Evolutionary conservation across 2,113 vertebrate species (phyloP).

Genomic region (Hippolais icterina): DNA sequence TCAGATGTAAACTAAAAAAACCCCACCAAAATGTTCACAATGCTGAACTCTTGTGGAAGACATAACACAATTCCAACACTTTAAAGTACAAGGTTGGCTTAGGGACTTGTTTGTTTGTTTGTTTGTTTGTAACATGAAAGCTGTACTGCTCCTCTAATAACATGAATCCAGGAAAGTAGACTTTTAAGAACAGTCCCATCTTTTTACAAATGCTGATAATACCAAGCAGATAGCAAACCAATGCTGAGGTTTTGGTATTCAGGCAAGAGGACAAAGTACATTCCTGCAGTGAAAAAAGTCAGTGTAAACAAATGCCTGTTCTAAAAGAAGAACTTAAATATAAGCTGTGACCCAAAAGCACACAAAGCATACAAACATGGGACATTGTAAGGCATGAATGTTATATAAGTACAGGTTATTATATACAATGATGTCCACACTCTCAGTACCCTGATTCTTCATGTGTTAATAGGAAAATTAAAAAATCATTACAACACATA

Average conservation of each 20-base stretch:
- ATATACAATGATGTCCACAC: too few species aligned
- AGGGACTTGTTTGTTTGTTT: background rate
- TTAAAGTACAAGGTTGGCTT: background rate
- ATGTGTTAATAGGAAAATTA: background rate
- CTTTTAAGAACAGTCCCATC: background rate
- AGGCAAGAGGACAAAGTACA: background rate
- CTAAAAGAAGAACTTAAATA: background rate
- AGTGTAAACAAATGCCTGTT: background rate
- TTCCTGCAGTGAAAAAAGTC: background rate
- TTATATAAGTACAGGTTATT: background rate
- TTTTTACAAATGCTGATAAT: background rate
- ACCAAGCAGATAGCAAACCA: background rate
- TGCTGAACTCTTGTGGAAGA: background rate
- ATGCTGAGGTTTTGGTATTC: background rate
- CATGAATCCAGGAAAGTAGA: background rate
- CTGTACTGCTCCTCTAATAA: background rate
- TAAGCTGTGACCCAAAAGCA: background rate
- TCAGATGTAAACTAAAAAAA: background rate
- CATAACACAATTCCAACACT: background rate
- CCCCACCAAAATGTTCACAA: rapidly evolving
- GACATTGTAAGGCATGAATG: background rate
- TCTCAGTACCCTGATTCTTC: background rate
- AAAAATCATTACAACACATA: background rate
- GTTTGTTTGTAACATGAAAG: background rate
- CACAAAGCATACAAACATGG: background rate